These are phyloP conservation scores for Phalera bucephala DNA, from an alignment of 2,888 invertebrate genomes.

Conservation along the genomic window DNA sequence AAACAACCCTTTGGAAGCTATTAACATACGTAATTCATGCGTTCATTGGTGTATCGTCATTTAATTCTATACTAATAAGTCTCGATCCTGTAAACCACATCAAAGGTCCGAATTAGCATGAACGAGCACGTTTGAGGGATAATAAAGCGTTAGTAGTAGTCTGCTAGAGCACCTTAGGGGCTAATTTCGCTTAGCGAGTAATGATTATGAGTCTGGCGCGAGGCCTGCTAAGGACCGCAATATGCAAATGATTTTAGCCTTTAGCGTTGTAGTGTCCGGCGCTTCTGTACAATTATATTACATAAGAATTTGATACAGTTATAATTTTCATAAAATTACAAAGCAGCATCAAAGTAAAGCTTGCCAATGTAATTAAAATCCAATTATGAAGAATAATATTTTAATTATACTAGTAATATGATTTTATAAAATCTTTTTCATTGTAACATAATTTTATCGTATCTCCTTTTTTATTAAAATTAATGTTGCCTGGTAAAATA, in stretches of 20 bases:
- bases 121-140: constrained; percentile 71
- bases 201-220: constrained; percentile 70
- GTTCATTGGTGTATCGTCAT: constrained; percentile 25
- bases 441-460: too few relatives aligned
- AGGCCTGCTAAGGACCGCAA: constrained; percentile 61
- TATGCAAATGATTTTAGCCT: constrained; percentile 80
- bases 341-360: constrained; percentile 3
- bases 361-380: constrained; percentile 5
- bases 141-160: constrained; percentile 73
- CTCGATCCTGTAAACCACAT: constrained; percentile 63
- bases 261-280: constrained; percentile 47
- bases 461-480: too few relatives aligned
- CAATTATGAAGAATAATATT: constrained; percentile 5
- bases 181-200: constrained; percentile 74
- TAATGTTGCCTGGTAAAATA: too few relatives aligned
- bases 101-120: constrained; percentile 78
- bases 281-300: constrained; percentile 26
- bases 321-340: constrained; percentile 16
- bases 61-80: constrained; percentile 40
- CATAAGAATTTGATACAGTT: constrained; percentile 16
- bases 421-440: constrained; percentile 8
- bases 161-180: constrained; percentile 76
- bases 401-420: constrained; percentile 6
- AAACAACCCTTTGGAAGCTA: too few relatives aligned
- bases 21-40: constrained; percentile 32